phyloP scores from a whole-genome alignment of 1,140 invertebrate genomes.

The Drosophila trapezifrons region DNA sequence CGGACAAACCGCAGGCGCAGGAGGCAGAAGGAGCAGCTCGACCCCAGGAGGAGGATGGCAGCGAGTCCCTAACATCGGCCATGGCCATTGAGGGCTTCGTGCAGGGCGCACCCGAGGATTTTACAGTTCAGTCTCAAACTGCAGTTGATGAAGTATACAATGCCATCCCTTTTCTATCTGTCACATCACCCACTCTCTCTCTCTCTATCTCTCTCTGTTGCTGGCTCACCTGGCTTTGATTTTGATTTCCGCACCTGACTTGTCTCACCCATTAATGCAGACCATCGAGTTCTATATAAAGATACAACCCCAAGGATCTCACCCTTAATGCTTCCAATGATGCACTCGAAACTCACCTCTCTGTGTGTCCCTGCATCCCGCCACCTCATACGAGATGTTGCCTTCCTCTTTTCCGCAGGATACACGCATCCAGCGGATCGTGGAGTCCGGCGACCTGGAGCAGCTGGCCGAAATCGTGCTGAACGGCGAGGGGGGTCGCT shows the following conservation, averaged over 20 bases:
- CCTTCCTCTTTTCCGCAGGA: slow-evolving; percentile 77
- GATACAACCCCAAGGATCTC: slow-evolving; percentile 2
- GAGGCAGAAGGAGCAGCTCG: slow-evolving; percentile 9
- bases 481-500: slow-evolving; percentile 92
- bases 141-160: slow-evolving; percentile 83
- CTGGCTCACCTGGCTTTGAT: slow-evolving; percentile 26
- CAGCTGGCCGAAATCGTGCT: slow-evolving; percentile 94
- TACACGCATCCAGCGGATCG: slow-evolving; percentile 86
- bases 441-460: slow-evolving; percentile 93
- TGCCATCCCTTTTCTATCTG: slow-evolving; percentile 53
- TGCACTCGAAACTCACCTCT: slow-evolving; percentile 9
- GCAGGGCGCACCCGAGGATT: slow-evolving; percentile 87
- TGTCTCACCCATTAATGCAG: slow-evolving; percentile 19
- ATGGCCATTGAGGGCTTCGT: slow-evolving; percentile 87
- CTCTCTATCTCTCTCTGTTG: slow-evolving; percentile 15
- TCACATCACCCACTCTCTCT: slow-evolving; percentile 12
- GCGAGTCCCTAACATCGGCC: slow-evolving; percentile 77
- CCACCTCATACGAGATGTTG: slow-evolving; percentile 11
- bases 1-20: slow-evolving; percentile 12
- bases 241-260: slow-evolving; percentile 26
- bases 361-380: too few relatives aligned
- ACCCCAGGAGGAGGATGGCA: slow-evolving; percentile 64
- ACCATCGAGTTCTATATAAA: slow-evolving; percentile 22
- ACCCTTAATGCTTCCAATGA: slow-evolving; percentile 28
- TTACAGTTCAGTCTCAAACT: slow-evolving; percentile 84